Base-by-base conservation (phyloP, 2,797 vertebrate species). In the Alosa sapidissima region DNA sequence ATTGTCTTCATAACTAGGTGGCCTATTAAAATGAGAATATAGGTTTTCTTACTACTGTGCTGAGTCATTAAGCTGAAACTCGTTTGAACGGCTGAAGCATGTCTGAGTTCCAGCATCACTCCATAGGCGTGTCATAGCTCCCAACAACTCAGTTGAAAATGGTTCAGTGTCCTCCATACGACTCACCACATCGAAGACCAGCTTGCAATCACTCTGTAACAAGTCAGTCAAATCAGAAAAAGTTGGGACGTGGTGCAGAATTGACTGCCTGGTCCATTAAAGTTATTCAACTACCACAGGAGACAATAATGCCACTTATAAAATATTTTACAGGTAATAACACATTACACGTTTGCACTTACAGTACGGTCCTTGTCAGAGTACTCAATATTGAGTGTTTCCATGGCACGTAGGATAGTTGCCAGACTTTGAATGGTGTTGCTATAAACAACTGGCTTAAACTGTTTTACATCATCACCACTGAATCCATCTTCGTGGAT, bases 91-190 rank as follows among this genome's bases (percentile, higher is more conserved):
- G 91, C 92, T 97, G 96, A 98, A 98, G 92, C 98, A 99, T 89
- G 97, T 97, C 88, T 98, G 97, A 90, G 97, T 97, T 83, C 98
- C 98, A 0, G 96, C 96, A 82, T 99, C 98, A 1, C 94, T 89
- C 98, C 98, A 99, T 84, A 99, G 94, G 86, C 96, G 96, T 87
- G 96, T 97, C 97, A 99, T 98, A 72, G 98, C 98, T 0, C 94
- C 95, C 47, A 99, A 96, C 88, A 99, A 95, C 90, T 99, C 98
- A 52, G 97, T 95, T 65, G 98, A 98, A 95, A 97, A 99, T 62
- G 97, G 97, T 92, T 99, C 98, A 0, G 98, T 99, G 94, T 99
- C 98, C 92, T 99, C 98, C 98, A 99, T 99, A 82, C 98, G 97
- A 89, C 92, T 96, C 81, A 99, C 97, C 1, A 99, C 97, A 45